Base-by-base conservation (phyloP, 2,113 vertebrate species). In the Chaetodon trifascialis region DNA sequence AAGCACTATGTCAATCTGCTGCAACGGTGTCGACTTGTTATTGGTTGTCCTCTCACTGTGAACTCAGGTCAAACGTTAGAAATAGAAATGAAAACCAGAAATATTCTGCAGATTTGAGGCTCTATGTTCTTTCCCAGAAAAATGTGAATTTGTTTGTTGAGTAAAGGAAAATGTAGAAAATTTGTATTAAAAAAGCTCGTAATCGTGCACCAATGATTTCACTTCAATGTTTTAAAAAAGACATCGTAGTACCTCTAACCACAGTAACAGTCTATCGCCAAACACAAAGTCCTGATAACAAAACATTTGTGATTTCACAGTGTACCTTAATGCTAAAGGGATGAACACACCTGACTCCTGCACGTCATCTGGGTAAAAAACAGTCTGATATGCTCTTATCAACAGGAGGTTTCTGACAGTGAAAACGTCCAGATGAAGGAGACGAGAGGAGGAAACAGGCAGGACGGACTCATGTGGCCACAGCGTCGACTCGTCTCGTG, bases 1-100 rank as follows among this genome's bases (percentile, higher is more conserved):
- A 99, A 99, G 96, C 96, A 97, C 97, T 97, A 95, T 97, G 96
- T 97, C 97, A 97, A 97, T 96, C 96, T 97, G 95, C 96, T 94
- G 91, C 89, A 85, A 91, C 81, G 3, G 63, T n/a, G 75, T 84
- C 19, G 78, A 86, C 90, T 93, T 94, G 89, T 77, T 36, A 11
- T 70, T 66, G 69, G 17, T 68, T 11, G 36, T 68, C 7, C 21
- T 17, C 8, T 16, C 7, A 64, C 58, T 19, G 58, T 82, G 11
- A 30, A 7, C 10, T 64, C 17, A 23, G 19, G 44, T 46, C 11
- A 54, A 71, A 73, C 72, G 16, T 30, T 67, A 19, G 47, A 34
- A 51, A 21, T 25, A 17, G 58, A 30, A 65, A 46, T 10, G 11
- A 52, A 63, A 75, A 55, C 2, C 2, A 44, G 19, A 58, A 58